Conservation (phyloP, 2,113 vertebrate species). For the Leucoraja erinaceus region DNA sequence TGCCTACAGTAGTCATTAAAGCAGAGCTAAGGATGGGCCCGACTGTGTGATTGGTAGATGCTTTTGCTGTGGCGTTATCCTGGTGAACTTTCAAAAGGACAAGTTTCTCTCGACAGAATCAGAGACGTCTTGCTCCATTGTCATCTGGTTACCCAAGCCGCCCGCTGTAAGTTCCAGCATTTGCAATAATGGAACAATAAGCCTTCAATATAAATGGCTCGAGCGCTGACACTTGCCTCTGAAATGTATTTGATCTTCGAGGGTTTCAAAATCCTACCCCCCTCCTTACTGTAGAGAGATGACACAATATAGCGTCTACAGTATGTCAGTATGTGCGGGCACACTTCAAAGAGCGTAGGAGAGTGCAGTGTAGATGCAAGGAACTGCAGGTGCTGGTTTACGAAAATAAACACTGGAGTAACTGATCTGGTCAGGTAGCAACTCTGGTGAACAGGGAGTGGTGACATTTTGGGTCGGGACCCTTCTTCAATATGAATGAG, state of each 20-base stretch:
- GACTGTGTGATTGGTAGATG: constrained; percentile 49
- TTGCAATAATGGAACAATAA: constrained; percentile 67
- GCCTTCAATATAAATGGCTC: constrained; percentile 59
- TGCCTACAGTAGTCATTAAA: neutral
- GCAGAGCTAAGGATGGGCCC: neutral
- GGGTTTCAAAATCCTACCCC: constrained; percentile 48
- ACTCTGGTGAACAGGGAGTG: too few relatives aligned
- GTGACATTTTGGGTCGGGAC: too few relatives aligned
- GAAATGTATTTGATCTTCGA: constrained; percentile 53
- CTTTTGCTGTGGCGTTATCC: constrained; percentile 47
- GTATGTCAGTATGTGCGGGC: too few relatives aligned
- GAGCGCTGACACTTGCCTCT: constrained; percentile 55
- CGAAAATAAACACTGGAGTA: too few relatives aligned
- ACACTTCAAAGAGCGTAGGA: too few relatives aligned
- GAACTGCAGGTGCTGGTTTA: too few relatives aligned
- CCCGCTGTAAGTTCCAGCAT: constrained; percentile 58
- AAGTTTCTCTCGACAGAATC: constrained; percentile 59
- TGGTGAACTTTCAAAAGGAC: constrained; percentile 51
- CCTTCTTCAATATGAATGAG: too few relatives aligned
- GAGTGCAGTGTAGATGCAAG: too few relatives aligned
- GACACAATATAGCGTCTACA: neutral
- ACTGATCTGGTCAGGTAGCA: too few relatives aligned
- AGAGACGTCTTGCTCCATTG: constrained; percentile 63
- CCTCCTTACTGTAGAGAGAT: constrained; percentile 40
- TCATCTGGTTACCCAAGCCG: constrained; percentile 65